Base-by-base conservation (phyloP, 2,888 invertebrate species). In the Chrysodeixis includens region DNA sequence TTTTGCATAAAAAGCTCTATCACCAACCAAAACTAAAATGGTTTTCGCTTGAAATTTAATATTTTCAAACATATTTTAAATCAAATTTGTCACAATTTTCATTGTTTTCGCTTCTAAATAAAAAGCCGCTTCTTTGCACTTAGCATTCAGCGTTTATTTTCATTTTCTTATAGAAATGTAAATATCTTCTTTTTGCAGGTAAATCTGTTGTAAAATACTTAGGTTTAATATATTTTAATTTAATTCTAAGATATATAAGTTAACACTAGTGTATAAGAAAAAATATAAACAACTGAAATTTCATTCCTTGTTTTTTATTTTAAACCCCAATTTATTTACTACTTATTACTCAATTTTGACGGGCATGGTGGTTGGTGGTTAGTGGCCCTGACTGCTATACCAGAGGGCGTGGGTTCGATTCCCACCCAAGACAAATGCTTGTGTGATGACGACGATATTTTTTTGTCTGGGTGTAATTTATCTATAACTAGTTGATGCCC, bases 201-300 rank as follows among this genome's bases (percentile, higher is more conserved):
- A 49, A 66, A 71, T 74, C 70, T 79, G 80, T 80, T 77, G 80
- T 79, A 79, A 56, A 69, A 65, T 66, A 74, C 61, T 12, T 72
- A 79, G 74, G 12, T n/a, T 35, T 75, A 76, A 64, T 79, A 61
- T 69, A 70, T 62, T 78, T 69, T 66, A 76, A 69, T 63, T 61
- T 62, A 62, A 52, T 49, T 56, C 1, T 78, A 69, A 64, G 49
- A 7, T 70, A 72, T 35, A 9, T 65, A 68, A 76, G 65, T 51
- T 81, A 81, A 78, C 65, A 73, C n/a, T 75, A 64, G 16, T 12
- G 40, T 10, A 9, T 79, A 81, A 79, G 79, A 58, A 63, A 80
- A 68, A 78, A 78, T 75, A 80, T 75, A 78, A 78, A 78, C 64
- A 52, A 12, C 32, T 61, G 75, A 74, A 79, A 77, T 68, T 74